phyloP scores from a whole-genome alignment of 2,797 vertebrate genomes.

The Vipera latastei region DNA sequence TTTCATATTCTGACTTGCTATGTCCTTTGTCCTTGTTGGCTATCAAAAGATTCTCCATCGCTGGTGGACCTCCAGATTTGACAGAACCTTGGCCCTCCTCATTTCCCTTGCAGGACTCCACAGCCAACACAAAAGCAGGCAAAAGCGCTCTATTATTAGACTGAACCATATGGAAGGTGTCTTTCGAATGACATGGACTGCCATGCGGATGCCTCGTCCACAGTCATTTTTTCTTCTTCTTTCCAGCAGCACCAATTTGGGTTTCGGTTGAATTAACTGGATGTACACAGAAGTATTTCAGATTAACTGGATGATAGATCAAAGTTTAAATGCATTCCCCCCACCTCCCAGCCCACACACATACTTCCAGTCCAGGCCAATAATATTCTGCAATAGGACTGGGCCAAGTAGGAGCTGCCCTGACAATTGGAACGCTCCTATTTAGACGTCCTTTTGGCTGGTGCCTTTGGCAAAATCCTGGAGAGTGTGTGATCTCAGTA shows the following conservation, averaged over 20 bases:
- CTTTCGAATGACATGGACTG: not conserved
- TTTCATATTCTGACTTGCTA: not conserved
- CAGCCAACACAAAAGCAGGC: not conserved
- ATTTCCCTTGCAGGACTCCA: not conserved
- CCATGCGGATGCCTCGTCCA: not conserved
- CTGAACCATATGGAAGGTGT: not conserved
- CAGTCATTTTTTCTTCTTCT: not conserved
- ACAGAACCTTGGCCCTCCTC: not conserved
- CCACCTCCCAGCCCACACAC: not conserved
- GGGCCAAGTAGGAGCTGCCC: slow-evolving; percentile 5
- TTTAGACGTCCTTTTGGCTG: slow-evolving; percentile 49
- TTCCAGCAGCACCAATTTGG: not conserved
- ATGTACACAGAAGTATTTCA: not conserved
- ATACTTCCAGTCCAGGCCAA: not conserved
- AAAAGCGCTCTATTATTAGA: not conserved
- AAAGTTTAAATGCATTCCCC: not conserved
- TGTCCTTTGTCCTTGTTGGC: not conserved
- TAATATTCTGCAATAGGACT: slow-evolving; percentile 4
- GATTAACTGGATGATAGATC: not conserved
- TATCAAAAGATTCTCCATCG: not conserved
- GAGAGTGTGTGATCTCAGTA: slow-evolving; percentile 35
- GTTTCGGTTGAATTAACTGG: not conserved
- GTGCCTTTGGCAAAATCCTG: slow-evolving; percentile 54
- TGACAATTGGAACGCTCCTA: slow-evolving; percentile 35
- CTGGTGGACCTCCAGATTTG: not conserved